Evolutionary conservation across 2,113 vertebrate species (phyloP), one percentile per base, ranked within the genome.

Genomic region (Ptyas mucosa): DNA sequence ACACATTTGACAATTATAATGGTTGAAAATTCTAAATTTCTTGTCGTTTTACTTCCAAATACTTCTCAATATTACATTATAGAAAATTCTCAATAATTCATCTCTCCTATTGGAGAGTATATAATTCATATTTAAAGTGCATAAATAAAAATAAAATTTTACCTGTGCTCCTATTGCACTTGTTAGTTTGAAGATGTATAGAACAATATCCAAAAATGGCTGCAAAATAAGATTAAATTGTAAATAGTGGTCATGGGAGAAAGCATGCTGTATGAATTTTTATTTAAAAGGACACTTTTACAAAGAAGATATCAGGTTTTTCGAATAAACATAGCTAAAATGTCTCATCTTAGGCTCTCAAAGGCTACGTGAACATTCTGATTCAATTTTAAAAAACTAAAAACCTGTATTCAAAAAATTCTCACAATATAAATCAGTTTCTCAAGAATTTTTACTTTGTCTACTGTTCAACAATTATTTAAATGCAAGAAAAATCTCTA

Each of bases 161-260:
- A 99, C 99, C 98, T 99, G 99, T 94, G 98, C 98, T 96, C 99
- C 99, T 91, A 99, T 99, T 96, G 99, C 98, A 97, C 97, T 98
- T 51, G 99, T 98, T 97, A 99, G 97, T 96, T 99, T 99, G 97
- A 99, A 99, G 97, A 99, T 99, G 97, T 99, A 99, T 49, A 99
- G 97, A 94, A 98, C 98, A 88, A 99, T 99, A 92, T 99, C 99
- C 95, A 99, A 96, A 95, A 99, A 98, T 52, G 99, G 99, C 99
- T 99, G 96, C 6, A 97, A 96, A 57, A 97, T 93, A 94, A 93
- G 90, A 94, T 90, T 88, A 34, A 75, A 1, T 21, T 93, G 96
- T 90, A 96, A 23, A 96, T 93, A 3, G 90, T 81, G 2, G 75
- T 21, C 0, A 92, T 10, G 88, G 5, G 54, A 5, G 81, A 18